These are phyloP conservation scores for Zaprionus ornatus DNA, from an alignment of 1,140 invertebrate species.

Conservation along the genomic window DNA sequence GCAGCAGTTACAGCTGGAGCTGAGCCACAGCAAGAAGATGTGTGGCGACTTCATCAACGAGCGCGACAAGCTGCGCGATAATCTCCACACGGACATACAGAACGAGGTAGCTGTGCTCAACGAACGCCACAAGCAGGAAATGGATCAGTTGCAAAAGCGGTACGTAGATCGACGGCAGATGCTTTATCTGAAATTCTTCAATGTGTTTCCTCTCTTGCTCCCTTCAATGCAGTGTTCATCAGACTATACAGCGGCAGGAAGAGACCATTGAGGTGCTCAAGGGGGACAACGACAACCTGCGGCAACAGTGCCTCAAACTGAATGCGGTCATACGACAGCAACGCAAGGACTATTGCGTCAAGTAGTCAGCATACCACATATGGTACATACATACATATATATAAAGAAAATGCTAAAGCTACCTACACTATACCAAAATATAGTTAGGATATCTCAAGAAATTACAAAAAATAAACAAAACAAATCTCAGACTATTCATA, in stretches of 20 bases:
- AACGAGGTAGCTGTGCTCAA: slow-evolving; percentile 83
- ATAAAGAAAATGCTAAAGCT: neutral
- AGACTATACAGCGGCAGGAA: slow-evolving; percentile 91
- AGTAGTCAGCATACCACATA: slow-evolving; percentile 57
- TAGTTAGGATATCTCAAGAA: neutral
- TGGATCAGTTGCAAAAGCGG: slow-evolving; percentile 84
- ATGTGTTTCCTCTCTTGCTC: neutral
- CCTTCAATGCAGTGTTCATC: slow-evolving; percentile 87
- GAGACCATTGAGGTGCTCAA: slow-evolving; percentile 88
- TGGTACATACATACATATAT: neutral
- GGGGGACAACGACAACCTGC: slow-evolving; percentile 87
- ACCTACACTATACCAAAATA: neutral
- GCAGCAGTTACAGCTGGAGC: slow-evolving; percentile 85
- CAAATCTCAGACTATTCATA: neutral
- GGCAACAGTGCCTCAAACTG: slow-evolving; percentile 89
- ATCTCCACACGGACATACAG: slow-evolving; percentile 85
- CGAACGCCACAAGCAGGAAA: slow-evolving; percentile 83
- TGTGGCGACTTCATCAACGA: slow-evolving; percentile 84
- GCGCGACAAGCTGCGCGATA: slow-evolving; percentile 84
- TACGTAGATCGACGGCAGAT: neutral
- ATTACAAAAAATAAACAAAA: neutral
- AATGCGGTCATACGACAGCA: slow-evolving; percentile 91
- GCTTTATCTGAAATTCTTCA: neutral
- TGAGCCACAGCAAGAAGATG: slow-evolving; percentile 85
- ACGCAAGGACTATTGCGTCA: slow-evolving; percentile 88